Base-by-base conservation (phyloP, 23 tunicate genomes). In the Phallusia fumigata region DNA sequence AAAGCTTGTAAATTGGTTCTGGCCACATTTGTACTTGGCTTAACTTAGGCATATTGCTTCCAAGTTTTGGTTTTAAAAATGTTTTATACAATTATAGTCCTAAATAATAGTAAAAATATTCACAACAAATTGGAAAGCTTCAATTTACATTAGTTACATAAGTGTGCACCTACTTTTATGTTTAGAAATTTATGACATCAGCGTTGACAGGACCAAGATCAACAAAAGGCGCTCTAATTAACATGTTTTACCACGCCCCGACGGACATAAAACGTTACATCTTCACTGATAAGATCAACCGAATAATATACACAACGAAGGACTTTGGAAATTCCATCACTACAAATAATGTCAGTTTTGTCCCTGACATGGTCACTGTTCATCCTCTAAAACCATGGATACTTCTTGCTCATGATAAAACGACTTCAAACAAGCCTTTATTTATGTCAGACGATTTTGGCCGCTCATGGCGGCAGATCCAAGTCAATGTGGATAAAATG, bases 391-490 rank as follows among this genome's bases (percentile, higher is more conserved):
- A 79, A 18, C 78, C 75, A 32, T 77, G 74, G 82, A 77, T 87
- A 34, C 84, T 91, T 24, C 80, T 91, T 31, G 90, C 83, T 10
- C 87, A 81, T 74, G 96, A 86, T 32, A 90, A 85, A 78, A 76
- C 84, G 0, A 21, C 16, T 1, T 58, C 69, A 8, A 53, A 52
- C 51, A 28, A 24, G 10, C 36, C 50, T 28, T 64, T 91, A 30
- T 91, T 84, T 75, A 58, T 73, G 69, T 91, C 96, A 0, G 74
- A 74, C n/a, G 90, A 91, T 82, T 91, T 82, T 73, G 96, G 96
- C 19, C n/a, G 32, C 13, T 36, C 90, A 12, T 91, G 96, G 96
- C 50, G 18, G 22, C 53, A n/a, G 32, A 86, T 91, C 30, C 96
- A 91, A 73, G 35, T 0, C 34, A 52, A 76, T 2, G 87, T 91